phyloP scores from a whole-genome alignment of 2,113 vertebrate species.

The Holacanthus passer region DNA sequence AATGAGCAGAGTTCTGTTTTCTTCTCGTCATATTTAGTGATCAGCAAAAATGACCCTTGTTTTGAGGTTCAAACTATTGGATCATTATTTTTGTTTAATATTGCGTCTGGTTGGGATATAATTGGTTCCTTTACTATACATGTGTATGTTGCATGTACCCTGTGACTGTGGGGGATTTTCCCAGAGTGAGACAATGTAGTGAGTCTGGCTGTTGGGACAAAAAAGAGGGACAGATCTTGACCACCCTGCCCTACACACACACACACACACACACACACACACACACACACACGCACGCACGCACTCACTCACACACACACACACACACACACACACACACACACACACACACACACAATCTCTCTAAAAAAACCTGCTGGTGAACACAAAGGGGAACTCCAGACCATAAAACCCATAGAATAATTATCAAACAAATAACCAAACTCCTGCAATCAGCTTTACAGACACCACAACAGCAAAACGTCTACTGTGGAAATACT shows the following conservation, averaged over 20 bases:
- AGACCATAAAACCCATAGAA: constrained; percentile 63
- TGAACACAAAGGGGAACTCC: constrained; percentile 74
- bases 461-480: constrained; percentile 52
- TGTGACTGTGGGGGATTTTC: constrained; percentile 66
- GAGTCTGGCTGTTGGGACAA: constrained; percentile 36
- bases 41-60: not conserved
- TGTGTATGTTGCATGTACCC: constrained; percentile 9
- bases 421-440: constrained; percentile 72
- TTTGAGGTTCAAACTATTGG: not conserved
- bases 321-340: constrained; percentile 20
- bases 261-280: constrained; percentile 31
- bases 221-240: constrained; percentile 55
- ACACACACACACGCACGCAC: constrained; percentile 32
- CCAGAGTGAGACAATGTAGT: constrained; percentile 38
- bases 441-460: constrained; percentile 39
- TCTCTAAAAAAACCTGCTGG: constrained; percentile 24
- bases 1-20: not conserved
- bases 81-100: not conserved
- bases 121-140: not conserved
- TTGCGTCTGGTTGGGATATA: not conserved
- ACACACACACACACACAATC: constrained; percentile 20
- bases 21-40: not conserved
- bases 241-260: constrained; percentile 47
- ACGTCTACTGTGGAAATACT: constrained; percentile 32
- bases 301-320: constrained; percentile 24